These are phyloP conservation scores for Morbakka virulenta DNA, from an alignment of 30 jellyfish, hydroid and myxozoan genomes.

Conservation along the genomic window DNA sequence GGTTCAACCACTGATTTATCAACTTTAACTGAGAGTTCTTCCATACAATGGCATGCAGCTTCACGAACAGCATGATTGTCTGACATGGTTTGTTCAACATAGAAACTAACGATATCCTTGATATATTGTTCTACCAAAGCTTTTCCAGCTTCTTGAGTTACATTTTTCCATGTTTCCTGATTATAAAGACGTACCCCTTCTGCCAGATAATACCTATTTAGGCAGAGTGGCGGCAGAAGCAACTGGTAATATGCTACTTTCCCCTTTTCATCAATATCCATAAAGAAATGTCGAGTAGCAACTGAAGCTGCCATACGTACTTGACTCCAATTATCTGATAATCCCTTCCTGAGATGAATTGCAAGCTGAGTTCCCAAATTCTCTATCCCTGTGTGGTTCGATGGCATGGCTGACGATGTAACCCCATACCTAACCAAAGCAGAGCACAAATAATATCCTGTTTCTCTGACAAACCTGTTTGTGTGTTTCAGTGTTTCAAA, in stretches of 20 bases:
- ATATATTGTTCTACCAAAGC: constrained; percentile 64
- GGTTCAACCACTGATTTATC: constrained; percentile 52
- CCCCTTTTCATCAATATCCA: constrained; percentile 61
- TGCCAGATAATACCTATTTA: constrained; percentile 90
- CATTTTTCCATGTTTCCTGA: constrained; percentile 92
- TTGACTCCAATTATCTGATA: constrained; percentile 99
- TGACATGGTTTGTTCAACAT: constrained; percentile 75
- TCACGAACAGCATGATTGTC: constrained; percentile 99
- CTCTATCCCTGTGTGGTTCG: constrained; percentile 33
- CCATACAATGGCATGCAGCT: constrained; percentile 99
- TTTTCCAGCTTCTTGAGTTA: constrained; percentile 83
- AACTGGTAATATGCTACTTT: constrained; percentile 43
- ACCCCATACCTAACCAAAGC: constrained; percentile 90
- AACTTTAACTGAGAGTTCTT: constrained; percentile 84
- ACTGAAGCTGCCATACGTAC: constrained; percentile 99
- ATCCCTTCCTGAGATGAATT: constrained; percentile 62
- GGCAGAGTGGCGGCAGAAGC: constrained; percentile 93
- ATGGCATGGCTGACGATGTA: constrained; percentile 20
- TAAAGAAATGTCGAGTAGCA: constrained; percentile 93
- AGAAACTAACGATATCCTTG: constrained; percentile 61
- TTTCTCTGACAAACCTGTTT: constrained; percentile 95
- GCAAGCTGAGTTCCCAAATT: constrained; percentile 79
- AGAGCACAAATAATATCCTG: constrained; percentile 92
- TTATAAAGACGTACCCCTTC: constrained; percentile 95
- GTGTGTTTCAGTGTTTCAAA: constrained; percentile 80